A percentile compares a stretch with the other conserved stretches of the same genome.
phyloP scores from a whole-genome alignment of 2,113 vertebrate genomes.

The Gobius niger region DNA sequence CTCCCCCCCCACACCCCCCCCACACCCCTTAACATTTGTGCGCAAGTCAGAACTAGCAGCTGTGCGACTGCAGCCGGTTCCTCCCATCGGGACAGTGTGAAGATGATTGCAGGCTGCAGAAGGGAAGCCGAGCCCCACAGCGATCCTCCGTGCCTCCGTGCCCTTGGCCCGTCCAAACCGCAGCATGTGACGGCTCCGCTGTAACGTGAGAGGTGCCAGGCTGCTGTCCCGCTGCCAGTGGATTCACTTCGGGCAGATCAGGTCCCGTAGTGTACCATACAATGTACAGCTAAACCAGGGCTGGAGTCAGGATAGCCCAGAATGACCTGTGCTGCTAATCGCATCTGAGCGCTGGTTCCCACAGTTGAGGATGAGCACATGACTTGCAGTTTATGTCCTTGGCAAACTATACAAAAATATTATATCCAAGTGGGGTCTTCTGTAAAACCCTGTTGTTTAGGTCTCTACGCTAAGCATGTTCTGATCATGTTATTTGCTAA shows the following conservation, averaged over 20 bases:
- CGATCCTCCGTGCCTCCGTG: constrained; percentile 40
- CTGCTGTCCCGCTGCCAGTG: constrained; percentile 18
- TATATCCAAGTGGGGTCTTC: too few species aligned
- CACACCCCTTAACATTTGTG: not conserved
- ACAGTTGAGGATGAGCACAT: not conserved
- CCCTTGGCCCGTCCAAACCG: constrained; percentile 60
- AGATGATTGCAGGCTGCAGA: constrained; percentile 25
- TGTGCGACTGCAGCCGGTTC: constrained; percentile 15
- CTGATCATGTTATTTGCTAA: too few species aligned
- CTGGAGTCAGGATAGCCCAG: constrained; percentile 7
- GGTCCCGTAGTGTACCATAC: not conserved
- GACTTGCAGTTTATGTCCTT: too few species aligned
- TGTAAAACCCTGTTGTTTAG: too few species aligned
- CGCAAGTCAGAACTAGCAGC: constrained; percentile 29
- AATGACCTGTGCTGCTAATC: constrained; percentile 1
- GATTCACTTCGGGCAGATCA: constrained; percentile 27
- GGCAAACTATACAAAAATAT: too few species aligned
- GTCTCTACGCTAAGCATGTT: too few species aligned
- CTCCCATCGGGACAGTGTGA: not conserved
- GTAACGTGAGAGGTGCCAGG: constrained; percentile 56
- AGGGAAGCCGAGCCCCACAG: constrained; percentile 52
- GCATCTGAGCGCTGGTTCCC: constrained; percentile 1
- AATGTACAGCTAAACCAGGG: not conserved
- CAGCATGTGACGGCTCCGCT: constrained; percentile 63
- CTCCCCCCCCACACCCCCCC: too few species aligned